A percentile compares a stretch with the other conserved stretches of the same genome.
These are phyloP conservation scores for Ennomos fuscantarius DNA, from an alignment of 2,888 invertebrate genomes.

Conservation along the genomic window DNA sequence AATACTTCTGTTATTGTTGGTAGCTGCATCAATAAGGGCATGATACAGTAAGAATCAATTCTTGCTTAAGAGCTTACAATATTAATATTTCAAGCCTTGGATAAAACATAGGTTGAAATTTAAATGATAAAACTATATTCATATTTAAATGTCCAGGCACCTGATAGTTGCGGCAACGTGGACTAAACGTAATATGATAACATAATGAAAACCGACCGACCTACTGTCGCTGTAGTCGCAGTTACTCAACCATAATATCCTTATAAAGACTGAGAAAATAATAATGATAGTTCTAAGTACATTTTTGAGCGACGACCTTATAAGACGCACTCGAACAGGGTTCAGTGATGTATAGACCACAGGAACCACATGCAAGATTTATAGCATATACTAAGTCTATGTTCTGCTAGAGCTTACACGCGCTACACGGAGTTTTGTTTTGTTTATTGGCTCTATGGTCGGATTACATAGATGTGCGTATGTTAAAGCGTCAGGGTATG, in stretches of 20 bases:
- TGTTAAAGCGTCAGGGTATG: conserved; percentile 27
- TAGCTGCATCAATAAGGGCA: no score
- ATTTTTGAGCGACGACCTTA: conserved; percentile 50
- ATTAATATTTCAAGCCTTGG: no score
- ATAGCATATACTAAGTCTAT: conserved; percentile 49
- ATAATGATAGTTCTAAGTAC: conserved; percentile 40
- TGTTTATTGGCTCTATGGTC: conserved; percentile 56
- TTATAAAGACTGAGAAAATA: conserved; percentile 47
- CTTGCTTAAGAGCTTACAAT: no score
- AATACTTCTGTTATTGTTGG: no score
- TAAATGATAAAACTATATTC: neutral
- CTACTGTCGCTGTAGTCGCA: conserved; percentile 18
- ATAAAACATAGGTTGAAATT: no score
- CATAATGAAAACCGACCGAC: conserved; percentile 38
- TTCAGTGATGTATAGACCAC: conserved; percentile 54
- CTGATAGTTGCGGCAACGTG: conserved; percentile 16
- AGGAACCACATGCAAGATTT: conserved; percentile 60
- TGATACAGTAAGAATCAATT: no score
- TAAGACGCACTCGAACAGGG: conserved; percentile 54
- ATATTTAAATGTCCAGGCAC: conserved; percentile 12
- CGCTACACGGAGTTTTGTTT: conserved; percentile 59
- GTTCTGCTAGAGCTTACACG: conserved; percentile 57
- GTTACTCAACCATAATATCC: conserved; percentile 44
- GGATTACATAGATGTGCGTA: conserved; percentile 22
- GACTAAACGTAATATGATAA: conserved; percentile 36